Conservation (phyloP, 1,140 invertebrate genomes). For the Scaptomyza pallida region DNA sequence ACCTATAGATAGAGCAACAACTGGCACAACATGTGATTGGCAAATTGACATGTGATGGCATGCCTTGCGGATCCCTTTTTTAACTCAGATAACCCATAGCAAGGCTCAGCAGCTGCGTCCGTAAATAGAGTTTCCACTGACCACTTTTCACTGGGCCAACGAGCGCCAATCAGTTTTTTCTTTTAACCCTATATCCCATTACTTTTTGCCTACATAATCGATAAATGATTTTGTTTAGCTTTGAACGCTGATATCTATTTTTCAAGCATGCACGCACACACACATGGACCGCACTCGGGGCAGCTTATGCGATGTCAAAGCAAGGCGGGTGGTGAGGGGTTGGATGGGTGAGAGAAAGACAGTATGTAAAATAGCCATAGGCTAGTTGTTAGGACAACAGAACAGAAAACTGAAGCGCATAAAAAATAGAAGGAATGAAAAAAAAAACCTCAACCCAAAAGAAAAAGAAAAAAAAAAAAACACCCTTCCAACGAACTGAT, state of each 20-base stretch:
- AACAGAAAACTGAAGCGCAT: conserved; percentile 4
- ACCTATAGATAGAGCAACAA: neutral
- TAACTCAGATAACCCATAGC: conserved; percentile 18
- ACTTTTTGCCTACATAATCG: conserved; percentile 56
- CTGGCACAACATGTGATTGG: conserved; percentile 15
- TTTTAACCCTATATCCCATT: conserved; percentile 15
- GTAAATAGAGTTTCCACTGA: conserved; percentile 30
- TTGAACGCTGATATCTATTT: conserved; percentile 39
- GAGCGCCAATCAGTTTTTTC: conserved; percentile 57
- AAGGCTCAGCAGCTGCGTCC: conserved; percentile 14
- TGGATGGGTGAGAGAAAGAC: neutral
- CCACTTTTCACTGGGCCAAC: conserved; percentile 33
- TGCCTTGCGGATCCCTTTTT: conserved; percentile 26
- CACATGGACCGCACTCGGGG: conserved; percentile 2
- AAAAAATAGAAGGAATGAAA: neutral
- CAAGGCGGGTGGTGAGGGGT: too few species aligned
- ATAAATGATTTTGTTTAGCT: conserved; percentile 80
- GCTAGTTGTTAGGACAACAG: conserved; percentile 60
- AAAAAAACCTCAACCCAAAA: conserved; percentile 1
- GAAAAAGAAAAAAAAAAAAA: neutral
- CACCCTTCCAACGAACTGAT: conserved; percentile 34
- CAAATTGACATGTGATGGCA: conserved; percentile 45
- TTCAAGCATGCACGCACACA: conserved; percentile 15
- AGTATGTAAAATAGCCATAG: conserved; percentile 67
- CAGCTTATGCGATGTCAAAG: conserved; percentile 3